phyloP scores from a whole-genome alignment of 2,113 vertebrate genomes.

The Scomber scombrus region DNA sequence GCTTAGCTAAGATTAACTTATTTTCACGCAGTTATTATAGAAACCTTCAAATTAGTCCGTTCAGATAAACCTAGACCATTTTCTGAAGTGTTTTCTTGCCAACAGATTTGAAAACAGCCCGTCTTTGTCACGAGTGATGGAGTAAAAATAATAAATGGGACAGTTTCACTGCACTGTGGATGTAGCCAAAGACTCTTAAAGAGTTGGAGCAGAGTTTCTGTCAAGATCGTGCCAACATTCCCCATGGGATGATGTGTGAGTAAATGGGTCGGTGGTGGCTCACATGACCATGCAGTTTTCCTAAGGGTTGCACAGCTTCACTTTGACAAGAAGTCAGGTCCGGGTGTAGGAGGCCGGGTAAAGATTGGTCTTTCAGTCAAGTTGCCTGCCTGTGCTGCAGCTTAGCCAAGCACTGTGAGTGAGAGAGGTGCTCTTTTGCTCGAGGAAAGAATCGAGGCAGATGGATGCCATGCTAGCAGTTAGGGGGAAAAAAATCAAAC shows the following conservation, averaged over 20 bases:
- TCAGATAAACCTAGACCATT: background rate
- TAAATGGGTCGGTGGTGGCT: slow-evolving; percentile 61
- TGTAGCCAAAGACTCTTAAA: slow-evolving; percentile 17
- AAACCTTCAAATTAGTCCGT: background rate
- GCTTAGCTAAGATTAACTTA: background rate
- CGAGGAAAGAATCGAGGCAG: slow-evolving; percentile 17
- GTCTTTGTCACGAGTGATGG: slow-evolving; percentile 1
- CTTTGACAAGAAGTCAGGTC: slow-evolving; percentile 47
- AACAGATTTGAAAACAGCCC: slow-evolving; percentile 1
- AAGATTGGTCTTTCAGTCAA: slow-evolving; percentile 42
- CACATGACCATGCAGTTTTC: slow-evolving; percentile 43
- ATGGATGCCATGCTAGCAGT: slow-evolving; percentile 27
- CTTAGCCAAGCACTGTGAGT: slow-evolving; percentile 20
- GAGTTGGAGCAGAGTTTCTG: slow-evolving; percentile 22
- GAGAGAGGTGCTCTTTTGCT: slow-evolving; percentile 29
- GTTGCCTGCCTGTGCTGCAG: slow-evolving; percentile 10
- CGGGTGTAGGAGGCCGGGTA: slow-evolving; percentile 10
- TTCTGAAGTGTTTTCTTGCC: background rate
- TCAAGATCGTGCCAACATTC: slow-evolving; percentile 37
- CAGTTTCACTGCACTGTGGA: slow-evolving; percentile 14
- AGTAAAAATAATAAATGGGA: slow-evolving; percentile 31
- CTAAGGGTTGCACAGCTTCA: slow-evolving; percentile 39
- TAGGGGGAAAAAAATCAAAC: background rate
- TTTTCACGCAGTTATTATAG: background rate
- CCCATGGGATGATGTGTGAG: slow-evolving; percentile 41